Conservation (phyloP, 2,797 vertebrate species). For the Channa striata region DNA sequence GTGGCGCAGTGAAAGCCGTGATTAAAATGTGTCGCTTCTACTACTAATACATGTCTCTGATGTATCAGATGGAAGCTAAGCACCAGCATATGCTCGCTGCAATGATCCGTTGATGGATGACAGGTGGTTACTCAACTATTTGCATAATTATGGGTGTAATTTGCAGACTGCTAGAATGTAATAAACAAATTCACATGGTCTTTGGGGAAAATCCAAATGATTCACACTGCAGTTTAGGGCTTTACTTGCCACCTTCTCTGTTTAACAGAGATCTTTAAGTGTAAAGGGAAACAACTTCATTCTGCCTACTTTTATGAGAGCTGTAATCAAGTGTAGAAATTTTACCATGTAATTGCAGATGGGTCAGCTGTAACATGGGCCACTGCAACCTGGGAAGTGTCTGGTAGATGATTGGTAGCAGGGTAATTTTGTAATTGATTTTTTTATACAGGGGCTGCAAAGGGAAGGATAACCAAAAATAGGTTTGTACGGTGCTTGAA, state of each 20-base stretch:
- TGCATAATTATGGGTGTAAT: conserved; percentile 77
- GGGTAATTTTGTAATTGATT: conserved; percentile 22
- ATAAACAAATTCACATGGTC: conserved; percentile 76
- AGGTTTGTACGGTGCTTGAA: no score
- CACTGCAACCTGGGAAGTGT: conserved; percentile 36
- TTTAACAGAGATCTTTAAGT: conserved; percentile 37
- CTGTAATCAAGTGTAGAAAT: conserved; percentile 28
- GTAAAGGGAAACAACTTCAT: conserved; percentile 35
- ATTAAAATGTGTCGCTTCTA: conserved; percentile 61
- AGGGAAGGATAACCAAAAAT: no score
- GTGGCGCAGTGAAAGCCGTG: conserved; percentile 45
- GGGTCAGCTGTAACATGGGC: conserved; percentile 24
- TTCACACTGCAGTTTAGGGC: conserved; percentile 47
- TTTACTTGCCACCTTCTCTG: conserved; percentile 18
- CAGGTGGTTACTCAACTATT: conserved; percentile 79
- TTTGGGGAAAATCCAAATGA: conserved; percentile 65
- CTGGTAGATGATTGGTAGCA: conserved; percentile 28
- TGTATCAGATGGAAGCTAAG: conserved; percentile 75
- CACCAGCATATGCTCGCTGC: conserved; percentile 73
- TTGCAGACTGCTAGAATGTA: conserved; percentile 56
- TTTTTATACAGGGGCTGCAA: no score
- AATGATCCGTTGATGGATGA: conserved; percentile 65
- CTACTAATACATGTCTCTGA: conserved; percentile 55
- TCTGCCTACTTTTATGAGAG: conserved; percentile 46
- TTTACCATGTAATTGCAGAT: conserved; percentile 12